Evolutionary conservation across 2,888 invertebrate genomes (phyloP), one percentile per base, ranked within the genome.

Genomic region (Pecten maximus): DNA sequence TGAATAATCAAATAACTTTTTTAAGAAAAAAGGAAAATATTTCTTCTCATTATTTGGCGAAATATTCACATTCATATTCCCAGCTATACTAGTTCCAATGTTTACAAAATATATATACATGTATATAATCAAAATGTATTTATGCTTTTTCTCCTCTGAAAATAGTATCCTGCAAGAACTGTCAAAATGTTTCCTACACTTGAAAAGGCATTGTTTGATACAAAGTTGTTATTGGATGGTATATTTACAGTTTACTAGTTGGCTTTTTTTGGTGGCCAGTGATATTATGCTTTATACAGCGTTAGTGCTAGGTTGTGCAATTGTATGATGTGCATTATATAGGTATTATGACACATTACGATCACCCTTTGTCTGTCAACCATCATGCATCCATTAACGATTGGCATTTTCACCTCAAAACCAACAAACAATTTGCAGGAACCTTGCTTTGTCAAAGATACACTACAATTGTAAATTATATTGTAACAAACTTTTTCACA

Each of bases 231-330:
- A 44, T 44, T 6, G 12, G 74, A 74, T 28, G 2, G 28, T 35
- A 74, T 35, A 74, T 35, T 35, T 35, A 35, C 35, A 35, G 6
- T 23, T 74, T 35, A 74, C 74, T 35, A 1, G 4, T 28, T 74
- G 28, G 10, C 28, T n/a, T 16, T 16, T 19, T 74, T 35, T 74
- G 28, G 74, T 74, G 74, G 74, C 35, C 74, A 74, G 74, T 35
- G 74, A 74, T 74, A 74, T 74, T 28, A 12, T 35, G 74, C 74
- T 74, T 74, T 74, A 74, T 60, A 60, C 23, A 60, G 74, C 23
- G 74, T 35, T 74, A 74, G 35, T 74, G 23, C 23, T 74, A 74
- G 74, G 74, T 74, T 74, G 74, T 74, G 74, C 23, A 23, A 74
- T 35, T 2, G 35, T 74, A 74, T 74, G 28, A 74, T 35, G 74